phyloP scores from a whole-genome alignment of 1,140 invertebrate species.

The Oncopeltus fasciatus region DNA sequence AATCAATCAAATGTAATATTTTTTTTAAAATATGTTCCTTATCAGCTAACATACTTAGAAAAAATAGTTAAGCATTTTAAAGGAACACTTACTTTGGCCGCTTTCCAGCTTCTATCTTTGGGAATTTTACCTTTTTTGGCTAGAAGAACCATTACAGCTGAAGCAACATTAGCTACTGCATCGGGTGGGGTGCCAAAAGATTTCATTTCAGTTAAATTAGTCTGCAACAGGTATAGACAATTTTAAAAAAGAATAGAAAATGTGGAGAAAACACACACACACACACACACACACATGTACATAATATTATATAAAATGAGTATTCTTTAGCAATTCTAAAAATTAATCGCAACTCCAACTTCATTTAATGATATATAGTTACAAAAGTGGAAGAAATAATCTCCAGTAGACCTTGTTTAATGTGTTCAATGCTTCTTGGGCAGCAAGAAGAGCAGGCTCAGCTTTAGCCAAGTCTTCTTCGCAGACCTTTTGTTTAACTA shows the following conservation, averaged over 20 bases:
- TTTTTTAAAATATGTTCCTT: too few relatives aligned
- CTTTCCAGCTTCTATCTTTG: conserved; percentile 87
- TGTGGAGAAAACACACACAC: not conserved
- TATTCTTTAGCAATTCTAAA: too few relatives aligned
- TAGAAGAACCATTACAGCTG: conserved; percentile 76
- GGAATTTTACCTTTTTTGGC: conserved; percentile 75
- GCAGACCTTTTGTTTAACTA: conserved; percentile 69
- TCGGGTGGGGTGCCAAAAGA: conserved; percentile 73
- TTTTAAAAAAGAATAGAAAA: conserved; percentile 17
- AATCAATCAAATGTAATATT: too few relatives aligned
- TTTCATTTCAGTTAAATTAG: conserved; percentile 86
- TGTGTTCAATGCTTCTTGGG: conserved; percentile 80
- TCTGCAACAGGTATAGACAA: too few relatives aligned
- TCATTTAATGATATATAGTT: too few relatives aligned
- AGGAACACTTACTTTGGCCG: conserved; percentile 63
- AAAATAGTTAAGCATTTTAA: too few relatives aligned
- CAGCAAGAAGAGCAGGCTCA: conserved; percentile 76
- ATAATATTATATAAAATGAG: too few relatives aligned
- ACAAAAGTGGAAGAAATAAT: too few relatives aligned
- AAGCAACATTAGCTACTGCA: conserved; percentile 70
- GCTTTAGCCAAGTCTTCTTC: conserved; percentile 79
- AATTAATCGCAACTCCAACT: too few relatives aligned
- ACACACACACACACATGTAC: too few relatives aligned
- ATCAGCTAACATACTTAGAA: too few relatives aligned
- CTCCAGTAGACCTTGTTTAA: conserved; percentile 87